Base-by-base conservation (phyloP, 2,113 vertebrate species). In the Ammospiza caudacuta region DNA sequence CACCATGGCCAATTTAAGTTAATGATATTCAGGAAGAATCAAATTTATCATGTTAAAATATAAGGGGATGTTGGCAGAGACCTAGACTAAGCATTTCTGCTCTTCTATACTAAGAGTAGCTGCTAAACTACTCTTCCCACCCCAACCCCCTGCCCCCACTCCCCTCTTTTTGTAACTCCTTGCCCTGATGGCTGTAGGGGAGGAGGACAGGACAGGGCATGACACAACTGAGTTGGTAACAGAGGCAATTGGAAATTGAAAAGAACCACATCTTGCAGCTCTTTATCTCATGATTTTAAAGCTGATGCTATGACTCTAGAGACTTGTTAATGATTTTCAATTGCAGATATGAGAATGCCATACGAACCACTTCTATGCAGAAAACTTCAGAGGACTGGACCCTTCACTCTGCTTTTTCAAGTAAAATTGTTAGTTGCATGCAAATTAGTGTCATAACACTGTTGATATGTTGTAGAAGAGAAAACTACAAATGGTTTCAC, bases 101-200 rank as follows among this genome's bases (percentile, higher is more conserved):
- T 66, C 51, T 29, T 49, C 43, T 39, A 10, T n/a, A 4, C 49
- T 6, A 23, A 74, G 28, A 64, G 59, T 9, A n/a, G 17, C 28
- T 67, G 33, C 24, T 51, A 51, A 88, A 3, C 19, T 87, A 27
- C 5, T 43, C 3, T 62, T 46, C 18, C 21, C 6, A 22, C 6
- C 6, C 12, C 5, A 16, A 7, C 11, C 11, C 4, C 47, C 33
- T 35, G 19, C 33, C 13, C 12, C 14, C 22, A 23, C 11, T 33
- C 11, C 2, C 2, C 12, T 35, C 16, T 67, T 52, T 39, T 17
- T 80, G 55, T 20, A 31, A 54, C 9, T 74, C 12, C 16, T 52
- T 8, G 0, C 19, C 9, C 10, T 68, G 43, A 24, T 62, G 15
- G 12, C 4, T 55, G 3, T 2, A 47, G 25, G 5, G 5, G 11